Evolutionary conservation across 2,888 invertebrate species (phyloP), one percentile per base, ranked within the genome.

Genomic region (Caenorhabditis wallacei): DNA sequence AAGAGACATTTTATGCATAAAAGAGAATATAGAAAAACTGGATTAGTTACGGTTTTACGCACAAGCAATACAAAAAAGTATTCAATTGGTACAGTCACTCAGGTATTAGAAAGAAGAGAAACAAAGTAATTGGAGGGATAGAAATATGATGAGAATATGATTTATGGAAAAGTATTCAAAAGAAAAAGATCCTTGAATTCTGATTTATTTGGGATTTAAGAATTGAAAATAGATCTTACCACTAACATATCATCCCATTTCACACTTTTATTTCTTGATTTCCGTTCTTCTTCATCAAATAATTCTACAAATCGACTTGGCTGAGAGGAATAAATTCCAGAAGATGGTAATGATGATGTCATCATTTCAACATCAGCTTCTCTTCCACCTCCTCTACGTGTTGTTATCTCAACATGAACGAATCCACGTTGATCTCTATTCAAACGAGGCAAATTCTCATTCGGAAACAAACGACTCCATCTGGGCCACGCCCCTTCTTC

Each of bases 221-320:
- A 13, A 69, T 35, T 10, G 35, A 35, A 35, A 35, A 35, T 35
- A 40, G 11, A 40, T 18, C 75, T 75, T 30, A 78, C 68, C 70
- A 83, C 83, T 22, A 83, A 37, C 26, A 51, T 54, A 20, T 83
- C 76, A 57, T 80, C 72, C 84, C 84, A 84, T 35, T 66, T 75
- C n/a, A 84, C 84, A 76, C 66, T 80, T 56, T 75, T 75, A 53
- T 48, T 64, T 16, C 61, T 57, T 30, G 74, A 75, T 20, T 71
- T 75, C 7, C 66, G 46, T 20, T 75, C 82, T 30, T 63, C 74
- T 24, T 79, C 79, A 46, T 83, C 82, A 46, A 83, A 83, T 20
- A 79, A 16, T 24, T 83, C 26, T 0, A 83, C 82, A 70, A 83
- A 83, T 8, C 51, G 59, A 18, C 59, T 72, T n/a, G 56, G 61